Conservation (phyloP, 2,888 invertebrate genomes). For the Chaitophorus viminalis region DNA sequence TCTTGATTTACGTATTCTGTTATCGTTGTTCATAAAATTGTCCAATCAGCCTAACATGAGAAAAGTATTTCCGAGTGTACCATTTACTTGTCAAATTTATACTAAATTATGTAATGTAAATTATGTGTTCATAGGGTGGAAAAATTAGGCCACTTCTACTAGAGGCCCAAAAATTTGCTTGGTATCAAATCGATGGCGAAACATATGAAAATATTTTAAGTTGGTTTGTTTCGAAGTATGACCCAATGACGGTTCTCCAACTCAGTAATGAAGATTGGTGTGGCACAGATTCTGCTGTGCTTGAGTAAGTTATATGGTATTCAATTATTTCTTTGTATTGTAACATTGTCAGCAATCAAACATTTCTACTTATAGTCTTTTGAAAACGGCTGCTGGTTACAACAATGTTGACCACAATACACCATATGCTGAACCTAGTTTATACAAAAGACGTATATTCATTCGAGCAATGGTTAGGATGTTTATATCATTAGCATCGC, state of each 20-base stretch:
- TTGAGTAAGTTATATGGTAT: conserved; percentile 70
- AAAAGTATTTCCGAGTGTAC: conserved; percentile 68
- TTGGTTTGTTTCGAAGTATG: conserved; percentile 80
- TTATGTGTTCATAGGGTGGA: conserved; percentile 68
- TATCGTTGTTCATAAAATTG: conserved; percentile 78
- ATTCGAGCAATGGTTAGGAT: conserved; percentile 73
- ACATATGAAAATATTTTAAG: conserved; percentile 75
- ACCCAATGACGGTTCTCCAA: conserved; percentile 75
- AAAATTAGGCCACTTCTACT: conserved; percentile 70
- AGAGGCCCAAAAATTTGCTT: conserved; percentile 74
- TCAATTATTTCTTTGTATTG: conserved; percentile 12
- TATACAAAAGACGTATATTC: conserved; percentile 73
- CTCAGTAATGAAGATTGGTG: conserved; percentile 68
- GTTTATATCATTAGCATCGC: conserved; percentile 67
- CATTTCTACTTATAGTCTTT: conserved; percentile 69
- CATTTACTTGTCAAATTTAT: not conserved
- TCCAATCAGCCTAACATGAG: conserved; percentile 78
- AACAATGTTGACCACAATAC: conserved; percentile 67
- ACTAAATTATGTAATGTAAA: too few relatives aligned
- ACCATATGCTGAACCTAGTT: conserved; percentile 66
- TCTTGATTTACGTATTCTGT: conserved; percentile 71
- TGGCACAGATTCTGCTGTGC: conserved; percentile 72
- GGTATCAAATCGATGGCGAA: conserved; percentile 74
- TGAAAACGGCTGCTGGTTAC: conserved; percentile 74
- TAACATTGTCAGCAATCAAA: conserved; percentile 30